Evolutionary conservation across 2,888 invertebrate species (phyloP), one percentile per base, ranked within the genome.

Genomic region (Vannuccia rotundouncinata): DNA sequence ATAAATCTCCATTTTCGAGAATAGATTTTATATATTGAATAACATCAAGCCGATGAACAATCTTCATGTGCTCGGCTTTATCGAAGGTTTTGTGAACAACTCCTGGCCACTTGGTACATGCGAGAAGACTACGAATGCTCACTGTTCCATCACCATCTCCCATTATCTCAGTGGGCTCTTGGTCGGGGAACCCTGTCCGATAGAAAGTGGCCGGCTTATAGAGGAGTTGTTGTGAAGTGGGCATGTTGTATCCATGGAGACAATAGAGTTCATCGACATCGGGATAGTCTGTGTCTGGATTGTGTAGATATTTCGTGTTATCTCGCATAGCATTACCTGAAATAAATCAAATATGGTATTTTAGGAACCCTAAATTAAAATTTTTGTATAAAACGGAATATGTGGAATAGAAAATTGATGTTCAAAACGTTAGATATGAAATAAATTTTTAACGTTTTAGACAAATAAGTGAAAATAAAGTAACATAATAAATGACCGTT

Each of bases 11-110:
- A 2, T 22, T 22, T 22, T 66, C 66, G 2, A 66, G 66, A n/a
- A 66, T 22, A 5, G 66, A 5, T 22, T 66, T 66, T 66, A 66
- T 66, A 22, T 66, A 66, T 17, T 5, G 22, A 66, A 66, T 66
- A 22, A 66, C 66, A 66, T 66, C 66, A 5, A 27, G 66, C 17
- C 66, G 66, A 22, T 66, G 13, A 27, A 66, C 66, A 66, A 66
- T 66, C 66, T 66, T 66, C 66, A 66, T 66, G 66, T 66, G 66
- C 66, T 66, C 66, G 22, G 66, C 66, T 27, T 66, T 66, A 5
- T 5, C 5, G 25, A 66, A 66, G 66, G 5, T 66, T 22, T 22
- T 5, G 25, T 66, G 66, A 17, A 66, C 66, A 66, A 66, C 66
- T 66, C 66, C 66, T 2, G 66, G 66, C 66, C 66, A 66, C 22